Percentiles rank a stretch among this genome's conserved stretches.
Evolutionary conservation across 2,888 invertebrate genomes (phyloP).

Genomic region (Ceriagrion tenellum): DNA sequence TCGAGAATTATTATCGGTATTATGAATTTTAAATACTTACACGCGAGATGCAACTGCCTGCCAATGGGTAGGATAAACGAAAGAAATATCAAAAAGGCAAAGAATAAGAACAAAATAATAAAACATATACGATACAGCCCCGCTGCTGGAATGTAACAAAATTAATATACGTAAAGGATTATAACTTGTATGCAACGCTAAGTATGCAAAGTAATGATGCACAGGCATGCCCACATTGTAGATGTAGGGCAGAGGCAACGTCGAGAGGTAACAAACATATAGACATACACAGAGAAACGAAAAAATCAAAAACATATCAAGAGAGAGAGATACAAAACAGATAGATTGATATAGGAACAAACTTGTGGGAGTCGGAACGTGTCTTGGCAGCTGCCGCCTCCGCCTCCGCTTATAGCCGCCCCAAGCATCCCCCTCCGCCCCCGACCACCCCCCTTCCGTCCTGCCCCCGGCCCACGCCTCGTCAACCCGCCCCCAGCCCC

Average conservation of each 20-base stretch:
- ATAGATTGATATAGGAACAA: constrained; percentile 36
- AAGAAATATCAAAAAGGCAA: background rate
- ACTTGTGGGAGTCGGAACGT: constrained; percentile 50
- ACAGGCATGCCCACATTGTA: background rate
- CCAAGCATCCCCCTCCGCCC: constrained; percentile 41
- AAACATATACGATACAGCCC: background rate
- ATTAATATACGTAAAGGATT: no score
- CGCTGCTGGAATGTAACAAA: background rate
- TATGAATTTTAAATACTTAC: no score
- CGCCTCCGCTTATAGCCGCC: constrained; percentile 46
- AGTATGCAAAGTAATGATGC: background rate
- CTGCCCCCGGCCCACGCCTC: background rate
- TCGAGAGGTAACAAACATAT: constrained; percentile 5
- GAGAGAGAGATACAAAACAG: background rate
- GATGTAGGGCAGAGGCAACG: constrained; percentile 17
- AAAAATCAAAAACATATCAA: no score
- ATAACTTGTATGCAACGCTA: background rate
- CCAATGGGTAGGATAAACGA: constrained; percentile 30
- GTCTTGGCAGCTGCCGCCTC: constrained; percentile 50
- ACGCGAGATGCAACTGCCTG: no score
- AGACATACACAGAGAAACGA: background rate
- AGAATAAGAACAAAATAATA: background rate
- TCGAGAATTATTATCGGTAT: no score
- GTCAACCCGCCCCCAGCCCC: background rate
- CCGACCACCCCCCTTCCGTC: constrained; percentile 32